Conservation (phyloP, 2,113 vertebrate genomes). For the Thermophis baileyi region DNA sequence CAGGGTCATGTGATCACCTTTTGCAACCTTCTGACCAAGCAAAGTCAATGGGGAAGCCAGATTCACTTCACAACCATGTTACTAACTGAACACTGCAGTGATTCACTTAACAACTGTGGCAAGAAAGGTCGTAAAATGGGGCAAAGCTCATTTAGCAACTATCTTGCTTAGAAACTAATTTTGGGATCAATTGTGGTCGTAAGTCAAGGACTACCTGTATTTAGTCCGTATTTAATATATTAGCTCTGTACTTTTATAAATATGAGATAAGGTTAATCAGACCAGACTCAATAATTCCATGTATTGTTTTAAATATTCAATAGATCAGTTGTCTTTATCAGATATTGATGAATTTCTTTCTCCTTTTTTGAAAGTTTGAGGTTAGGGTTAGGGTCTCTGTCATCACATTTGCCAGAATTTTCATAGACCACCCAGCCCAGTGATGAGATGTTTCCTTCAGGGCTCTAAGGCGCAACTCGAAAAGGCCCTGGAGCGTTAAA, state of each 20-base stretch:
- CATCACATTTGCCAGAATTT: neutral
- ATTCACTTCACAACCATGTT: neutral
- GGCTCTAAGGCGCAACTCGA: neutral
- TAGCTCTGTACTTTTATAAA: neutral
- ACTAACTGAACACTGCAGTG: too few relatives aligned
- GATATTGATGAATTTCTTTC: neutral
- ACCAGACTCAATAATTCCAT: neutral
- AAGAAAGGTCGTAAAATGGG: too few relatives aligned
- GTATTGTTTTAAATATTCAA: neutral
- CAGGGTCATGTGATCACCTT: neutral
- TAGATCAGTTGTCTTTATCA: neutral
- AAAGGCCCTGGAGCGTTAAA: neutral
- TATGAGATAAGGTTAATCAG: neutral
- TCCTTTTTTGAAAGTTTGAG: neutral
- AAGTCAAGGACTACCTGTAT: too few relatives aligned
- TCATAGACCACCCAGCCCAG: neutral
- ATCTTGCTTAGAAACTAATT: too few relatives aligned
- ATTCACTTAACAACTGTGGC: too few relatives aligned
- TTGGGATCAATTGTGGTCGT: too few relatives aligned
- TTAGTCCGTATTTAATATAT: neutral
- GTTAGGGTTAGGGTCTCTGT: neutral
- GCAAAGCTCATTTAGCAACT: too few relatives aligned
- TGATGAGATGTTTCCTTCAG: neutral
- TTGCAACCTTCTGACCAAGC: neutral
- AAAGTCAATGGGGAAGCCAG: neutral